Evolutionary conservation across 1,140 invertebrate genomes (phyloP).

Genomic region (Heliconius hermathena): DNA sequence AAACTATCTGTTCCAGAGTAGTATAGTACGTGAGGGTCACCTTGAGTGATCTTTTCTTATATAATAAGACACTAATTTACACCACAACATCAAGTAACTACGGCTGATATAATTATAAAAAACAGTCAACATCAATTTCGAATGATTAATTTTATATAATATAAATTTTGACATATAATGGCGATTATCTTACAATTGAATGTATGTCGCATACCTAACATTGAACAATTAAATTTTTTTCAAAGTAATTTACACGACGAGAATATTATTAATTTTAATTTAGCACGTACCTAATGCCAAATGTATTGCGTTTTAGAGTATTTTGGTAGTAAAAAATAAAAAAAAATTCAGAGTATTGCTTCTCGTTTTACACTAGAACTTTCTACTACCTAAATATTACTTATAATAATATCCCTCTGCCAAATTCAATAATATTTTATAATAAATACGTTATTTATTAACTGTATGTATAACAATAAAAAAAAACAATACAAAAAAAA

Average conservation of each 20-base stretch:
- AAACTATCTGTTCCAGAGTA: slow-evolving; percentile 39
- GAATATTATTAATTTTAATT: slow-evolving; percentile 27
- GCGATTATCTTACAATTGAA: slow-evolving; percentile 77
- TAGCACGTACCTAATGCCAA: slow-evolving; percentile 38
- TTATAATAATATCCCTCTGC: slow-evolving; percentile 78
- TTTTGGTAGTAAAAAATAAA: slow-evolving; percentile 72
- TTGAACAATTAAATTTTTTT: slow-evolving; percentile 29
- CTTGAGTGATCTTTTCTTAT: slow-evolving; percentile 72
- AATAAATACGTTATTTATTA: slow-evolving; percentile 38
- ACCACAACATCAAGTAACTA: slow-evolving; percentile 83
- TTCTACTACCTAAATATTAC: slow-evolving; percentile 73
- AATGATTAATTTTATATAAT: slow-evolving; percentile 76
- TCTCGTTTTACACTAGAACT: slow-evolving; percentile 78
- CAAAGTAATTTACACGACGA: slow-evolving; percentile 27
- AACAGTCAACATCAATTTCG: slow-evolving; percentile 83
- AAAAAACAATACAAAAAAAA: slow-evolving; percentile 33
- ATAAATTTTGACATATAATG: slow-evolving; percentile 70
- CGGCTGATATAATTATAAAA: slow-evolving; percentile 81
- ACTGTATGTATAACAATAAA: slow-evolving; percentile 39
- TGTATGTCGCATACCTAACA: slow-evolving; percentile 34
- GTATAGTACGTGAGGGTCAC: slow-evolving; percentile 31
- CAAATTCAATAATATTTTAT: slow-evolving; percentile 47
- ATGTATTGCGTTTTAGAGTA: slow-evolving; percentile 61
- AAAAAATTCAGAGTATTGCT: slow-evolving; percentile 77
- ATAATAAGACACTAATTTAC: slow-evolving; percentile 81